These are phyloP conservation scores for Setophaga kirtlandii DNA, from an alignment of 2,113 vertebrate species.

Conservation along the genomic window DNA sequence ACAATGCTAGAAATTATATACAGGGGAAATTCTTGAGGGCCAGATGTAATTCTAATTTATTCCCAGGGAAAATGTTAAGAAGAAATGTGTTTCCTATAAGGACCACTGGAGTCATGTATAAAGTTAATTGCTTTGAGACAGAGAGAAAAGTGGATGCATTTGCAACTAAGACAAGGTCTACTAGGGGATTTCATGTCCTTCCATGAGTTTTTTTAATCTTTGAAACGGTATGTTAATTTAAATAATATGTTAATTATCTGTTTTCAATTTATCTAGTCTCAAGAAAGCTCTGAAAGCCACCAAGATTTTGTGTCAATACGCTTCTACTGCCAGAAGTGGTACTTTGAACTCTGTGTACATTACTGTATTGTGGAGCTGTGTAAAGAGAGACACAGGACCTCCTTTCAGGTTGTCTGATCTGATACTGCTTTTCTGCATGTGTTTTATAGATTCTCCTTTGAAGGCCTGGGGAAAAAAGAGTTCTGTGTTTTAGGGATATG, in stretches of 20 bases:
- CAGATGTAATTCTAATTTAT: not conserved
- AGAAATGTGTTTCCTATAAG: not conserved
- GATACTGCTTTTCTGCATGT: not conserved
- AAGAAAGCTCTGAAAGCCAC: not conserved
- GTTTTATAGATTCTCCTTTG: not conserved
- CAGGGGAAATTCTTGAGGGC: not conserved
- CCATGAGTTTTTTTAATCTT: not conserved
- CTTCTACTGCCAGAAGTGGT: not conserved
- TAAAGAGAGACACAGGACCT: not conserved
- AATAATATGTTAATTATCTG: not conserved
- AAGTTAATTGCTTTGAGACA: not conserved
- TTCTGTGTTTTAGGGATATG: constrained; percentile 21
- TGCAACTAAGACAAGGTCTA: not conserved
- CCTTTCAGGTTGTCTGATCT: not conserved
- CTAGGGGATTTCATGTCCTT: not conserved
- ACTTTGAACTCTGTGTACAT: not conserved
- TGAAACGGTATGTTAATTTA: not conserved
- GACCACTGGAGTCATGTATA: not conserved
- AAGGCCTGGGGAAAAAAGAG: not conserved
- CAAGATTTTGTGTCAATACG: not conserved
- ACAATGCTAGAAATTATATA: not conserved
- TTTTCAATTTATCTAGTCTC: constrained; percentile 1
- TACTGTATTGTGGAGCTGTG: not conserved
- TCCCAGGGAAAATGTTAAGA: not conserved
- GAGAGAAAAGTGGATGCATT: not conserved